Percentiles rank a stretch among this genome's conserved stretches.
phyloP scores from a whole-genome alignment of 2,888 invertebrate genomes.

The Odontocolon sp. region DNA sequence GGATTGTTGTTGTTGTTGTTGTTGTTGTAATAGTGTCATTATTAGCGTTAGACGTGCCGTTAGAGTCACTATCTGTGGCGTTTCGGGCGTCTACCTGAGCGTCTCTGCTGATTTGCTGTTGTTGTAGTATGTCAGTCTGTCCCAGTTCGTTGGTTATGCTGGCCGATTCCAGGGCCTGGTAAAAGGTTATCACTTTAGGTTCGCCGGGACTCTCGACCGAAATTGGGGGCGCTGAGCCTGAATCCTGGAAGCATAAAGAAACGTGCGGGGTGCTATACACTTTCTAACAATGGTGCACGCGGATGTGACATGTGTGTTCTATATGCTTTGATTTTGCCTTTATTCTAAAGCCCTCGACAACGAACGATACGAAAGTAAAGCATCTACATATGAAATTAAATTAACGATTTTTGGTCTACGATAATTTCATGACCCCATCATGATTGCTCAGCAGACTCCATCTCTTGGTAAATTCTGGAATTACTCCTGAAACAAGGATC shows the following conservation, averaged over 20 bases:
- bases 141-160: constrained; percentile 75
- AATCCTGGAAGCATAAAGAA: constrained; percentile 77
- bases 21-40: constrained; percentile 75
- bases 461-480: constrained; percentile 69
- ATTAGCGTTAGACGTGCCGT: constrained; percentile 76
- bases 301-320: not conserved
- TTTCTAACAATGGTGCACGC: constrained; percentile 38
- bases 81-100: constrained; percentile 74
- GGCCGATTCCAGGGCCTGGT: constrained; percentile 77
- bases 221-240: constrained; percentile 69
- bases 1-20: constrained; percentile 65
- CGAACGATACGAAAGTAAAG: constrained; percentile 46
- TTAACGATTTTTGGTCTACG: no score
- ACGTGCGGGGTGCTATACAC: constrained; percentile 73
- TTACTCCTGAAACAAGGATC: constrained; percentile 64
- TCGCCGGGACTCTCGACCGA: constrained; percentile 76
- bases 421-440: no score
- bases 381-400: not conserved
- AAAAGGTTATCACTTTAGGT: constrained; percentile 76
- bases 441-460: constrained; percentile 56
- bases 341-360: constrained; percentile 20
- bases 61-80: constrained; percentile 69
- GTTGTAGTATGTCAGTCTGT: constrained; percentile 65
- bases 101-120: constrained; percentile 72
- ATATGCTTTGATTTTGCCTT: not conserved